Evolutionary conservation across 1,140 invertebrate species (phyloP).

Genomic region (Metaphire vulgaris): DNA sequence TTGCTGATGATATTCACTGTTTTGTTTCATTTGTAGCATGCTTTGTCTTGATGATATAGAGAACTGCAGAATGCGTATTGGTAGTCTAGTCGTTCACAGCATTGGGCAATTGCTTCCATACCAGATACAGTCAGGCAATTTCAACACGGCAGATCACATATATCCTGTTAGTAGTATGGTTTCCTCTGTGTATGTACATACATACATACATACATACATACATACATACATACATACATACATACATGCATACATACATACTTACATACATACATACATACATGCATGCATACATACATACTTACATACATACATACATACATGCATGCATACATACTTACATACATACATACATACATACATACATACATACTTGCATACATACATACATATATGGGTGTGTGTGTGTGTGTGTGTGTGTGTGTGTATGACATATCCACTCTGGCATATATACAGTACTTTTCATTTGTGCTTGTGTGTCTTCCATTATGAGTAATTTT

Average conservation of each 20-base stretch:
- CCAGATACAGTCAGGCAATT: constrained; percentile 72
- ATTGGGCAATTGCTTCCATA: constrained; percentile 93
- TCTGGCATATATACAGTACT: too few species aligned
- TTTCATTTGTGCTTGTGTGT: too few species aligned
- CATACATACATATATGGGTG: too few species aligned
- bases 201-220: not conserved
- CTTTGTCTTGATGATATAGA: constrained; percentile 82
- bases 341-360: too few species aligned
- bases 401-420: too few species aligned
- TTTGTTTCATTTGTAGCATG: constrained; percentile 15
- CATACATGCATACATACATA: not conserved
- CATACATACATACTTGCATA: too few species aligned
- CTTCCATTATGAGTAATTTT: too few species aligned
- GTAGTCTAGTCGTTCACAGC: constrained; percentile 86
- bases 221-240: not conserved
- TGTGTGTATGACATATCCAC: too few species aligned
- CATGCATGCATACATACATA: not conserved
- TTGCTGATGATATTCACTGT: too few species aligned
- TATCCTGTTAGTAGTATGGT: constrained; percentile 79
- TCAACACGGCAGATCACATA: constrained; percentile 88
- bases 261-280: not conserved
- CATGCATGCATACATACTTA: too few species aligned
- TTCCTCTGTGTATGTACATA: not conserved
- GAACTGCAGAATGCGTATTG: constrained; percentile 73
- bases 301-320: not conserved